Conservation (phyloP, 2,113 vertebrate genomes). For the Sceloporus undulatus region DNA sequence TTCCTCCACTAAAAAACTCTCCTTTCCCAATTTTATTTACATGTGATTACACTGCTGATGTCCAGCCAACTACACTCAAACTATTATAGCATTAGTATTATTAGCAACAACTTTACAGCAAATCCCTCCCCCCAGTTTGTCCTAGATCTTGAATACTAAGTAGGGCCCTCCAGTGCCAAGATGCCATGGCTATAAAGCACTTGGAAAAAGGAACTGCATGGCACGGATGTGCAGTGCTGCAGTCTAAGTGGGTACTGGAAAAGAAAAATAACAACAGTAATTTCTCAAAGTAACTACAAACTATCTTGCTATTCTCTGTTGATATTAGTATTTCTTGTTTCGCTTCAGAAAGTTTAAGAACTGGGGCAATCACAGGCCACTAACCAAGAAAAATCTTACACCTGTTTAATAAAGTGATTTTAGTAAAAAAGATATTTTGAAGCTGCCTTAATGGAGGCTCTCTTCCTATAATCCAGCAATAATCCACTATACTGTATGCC, state of each 20-base stretch:
- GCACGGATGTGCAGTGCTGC: background rate
- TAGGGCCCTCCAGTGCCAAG: background rate
- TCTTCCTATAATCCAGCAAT: background rate
- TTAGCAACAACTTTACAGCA: background rate
- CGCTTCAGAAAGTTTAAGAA: background rate
- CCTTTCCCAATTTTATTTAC: background rate
- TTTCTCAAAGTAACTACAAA: background rate
- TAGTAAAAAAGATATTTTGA: background rate
- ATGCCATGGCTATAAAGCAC: background rate
- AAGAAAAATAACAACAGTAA: background rate
- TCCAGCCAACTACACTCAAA: background rate
- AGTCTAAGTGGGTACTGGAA: background rate
- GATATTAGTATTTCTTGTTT: background rate
- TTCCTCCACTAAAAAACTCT: background rate
- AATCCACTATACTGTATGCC: background rate
- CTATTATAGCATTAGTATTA: background rate
- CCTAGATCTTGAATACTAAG: constrained; percentile 4
- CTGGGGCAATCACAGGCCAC: background rate
- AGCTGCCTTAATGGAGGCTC: background rate
- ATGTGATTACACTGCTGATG: background rate
- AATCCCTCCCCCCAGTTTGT: background rate
- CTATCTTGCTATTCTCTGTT: background rate
- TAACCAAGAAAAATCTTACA: background rate
- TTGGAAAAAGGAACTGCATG: background rate
- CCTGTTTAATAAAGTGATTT: background rate